phyloP scores from a whole-genome alignment of 2,888 invertebrate species.

The Plemyria rubiginata region DNA sequence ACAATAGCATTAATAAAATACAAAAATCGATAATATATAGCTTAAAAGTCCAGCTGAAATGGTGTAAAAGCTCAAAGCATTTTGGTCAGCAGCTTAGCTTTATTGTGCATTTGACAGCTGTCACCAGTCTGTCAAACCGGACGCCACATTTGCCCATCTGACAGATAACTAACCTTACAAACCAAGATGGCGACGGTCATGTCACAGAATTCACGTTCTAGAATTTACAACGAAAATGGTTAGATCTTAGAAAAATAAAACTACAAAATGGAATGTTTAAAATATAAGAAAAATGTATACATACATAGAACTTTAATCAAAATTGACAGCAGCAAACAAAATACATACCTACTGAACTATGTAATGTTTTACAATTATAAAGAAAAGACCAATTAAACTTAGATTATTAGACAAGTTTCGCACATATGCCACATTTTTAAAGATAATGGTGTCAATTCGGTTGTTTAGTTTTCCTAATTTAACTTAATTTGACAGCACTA shows the following conservation, averaged over 20 bases:
- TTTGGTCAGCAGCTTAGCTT: slow-evolving; percentile 5
- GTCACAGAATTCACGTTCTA: slow-evolving; percentile 81
- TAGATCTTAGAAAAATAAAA: slow-evolving; percentile 33
- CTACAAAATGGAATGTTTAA: slow-evolving; percentile 7
- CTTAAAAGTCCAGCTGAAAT: slow-evolving; percentile 9
- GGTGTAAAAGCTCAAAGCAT: slow-evolving; percentile 20
- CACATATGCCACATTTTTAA: too few relatives aligned
- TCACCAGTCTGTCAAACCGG: slow-evolving; percentile 40
- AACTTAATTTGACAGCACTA: too few relatives aligned
- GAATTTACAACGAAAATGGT: slow-evolving; percentile 61
- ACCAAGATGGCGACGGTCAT: slow-evolving; percentile 71
- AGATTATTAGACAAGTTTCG: too few relatives aligned
- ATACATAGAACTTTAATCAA: slow-evolving; percentile 1
- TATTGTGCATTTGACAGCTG: slow-evolving; percentile 47
- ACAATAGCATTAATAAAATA: slow-evolving; percentile 6
- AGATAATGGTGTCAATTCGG: too few relatives aligned
- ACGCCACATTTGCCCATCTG: slow-evolving; percentile 57
- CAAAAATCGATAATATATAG: slow-evolving; percentile 3
- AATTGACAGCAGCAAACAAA: slow-evolving; percentile 27
- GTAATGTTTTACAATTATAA: too few relatives aligned
- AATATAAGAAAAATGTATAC: slow-evolving; percentile 2
- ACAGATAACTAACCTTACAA: slow-evolving; percentile 76
- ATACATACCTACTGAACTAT: slow-evolving; percentile 3
- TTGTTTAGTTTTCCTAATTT: too few relatives aligned
- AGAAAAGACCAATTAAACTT: too few relatives aligned